These are phyloP conservation scores for Lepus townsendii DNA, from an alignment of 2,797 vertebrate species.

Conservation along the genomic window DNA sequence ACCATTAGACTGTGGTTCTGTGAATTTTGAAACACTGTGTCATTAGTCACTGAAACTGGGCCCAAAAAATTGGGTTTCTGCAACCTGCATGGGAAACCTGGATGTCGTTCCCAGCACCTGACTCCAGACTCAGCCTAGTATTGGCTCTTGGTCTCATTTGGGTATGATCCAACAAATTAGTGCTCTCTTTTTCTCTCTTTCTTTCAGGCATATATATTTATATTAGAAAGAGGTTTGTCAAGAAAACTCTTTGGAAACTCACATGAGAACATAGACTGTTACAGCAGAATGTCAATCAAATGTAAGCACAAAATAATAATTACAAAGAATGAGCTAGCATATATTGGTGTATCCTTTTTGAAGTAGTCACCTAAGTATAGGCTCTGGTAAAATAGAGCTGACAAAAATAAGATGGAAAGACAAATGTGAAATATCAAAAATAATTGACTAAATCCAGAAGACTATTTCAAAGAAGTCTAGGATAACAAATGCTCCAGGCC, in stretches of 20 bases:
- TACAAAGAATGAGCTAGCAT: background rate
- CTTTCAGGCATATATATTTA: no score
- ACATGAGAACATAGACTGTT: background rate
- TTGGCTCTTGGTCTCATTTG: no score
- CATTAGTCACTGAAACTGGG: background rate
- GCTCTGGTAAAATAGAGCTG: background rate
- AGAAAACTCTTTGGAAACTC: background rate
- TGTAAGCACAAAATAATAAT: background rate
- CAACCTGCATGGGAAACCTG: no score
- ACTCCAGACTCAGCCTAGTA: no score
- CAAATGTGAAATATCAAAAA: background rate
- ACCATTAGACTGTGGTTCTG: no score
- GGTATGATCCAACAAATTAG: no score
- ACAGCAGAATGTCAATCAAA: background rate
- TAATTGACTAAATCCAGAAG: background rate
- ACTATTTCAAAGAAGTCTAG: background rate
- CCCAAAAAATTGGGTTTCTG: background rate
- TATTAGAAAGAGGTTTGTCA: background rate
- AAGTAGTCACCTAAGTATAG: background rate
- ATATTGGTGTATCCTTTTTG: background rate
- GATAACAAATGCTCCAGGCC: background rate
- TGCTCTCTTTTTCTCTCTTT: no score
- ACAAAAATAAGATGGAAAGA: background rate
- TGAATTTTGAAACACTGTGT: background rate
- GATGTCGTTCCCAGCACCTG: no score